Conservation (phyloP, 1,140 invertebrate species). For the Ceratosolen fusciceps region DNA sequence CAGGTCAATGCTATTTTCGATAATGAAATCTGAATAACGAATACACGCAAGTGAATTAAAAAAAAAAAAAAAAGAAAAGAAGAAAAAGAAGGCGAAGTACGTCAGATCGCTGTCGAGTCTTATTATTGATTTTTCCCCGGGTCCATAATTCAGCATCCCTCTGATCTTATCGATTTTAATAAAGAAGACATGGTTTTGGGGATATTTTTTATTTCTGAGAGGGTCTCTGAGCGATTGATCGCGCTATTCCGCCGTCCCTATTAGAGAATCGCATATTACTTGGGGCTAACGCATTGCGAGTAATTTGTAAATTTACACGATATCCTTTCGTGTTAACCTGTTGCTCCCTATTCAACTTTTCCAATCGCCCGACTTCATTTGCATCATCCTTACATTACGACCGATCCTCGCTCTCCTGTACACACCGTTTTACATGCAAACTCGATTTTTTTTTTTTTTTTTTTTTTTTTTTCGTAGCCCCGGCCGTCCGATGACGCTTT, state of each 20-base stretch:
- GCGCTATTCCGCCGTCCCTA: too few relatives aligned
- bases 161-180: constrained; percentile 6
- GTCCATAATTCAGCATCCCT: constrained; percentile 27
- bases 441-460: too few relatives aligned
- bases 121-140: constrained; percentile 29
- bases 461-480: too few relatives aligned
- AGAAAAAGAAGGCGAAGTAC: too few relatives aligned
- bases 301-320: constrained; percentile 20
- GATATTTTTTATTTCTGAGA: too few relatives aligned
- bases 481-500: neutral
- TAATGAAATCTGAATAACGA: constrained; percentile 26
- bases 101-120: too few relatives aligned
- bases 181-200: constrained; percentile 1
- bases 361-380: constrained; percentile 14
- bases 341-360: constrained; percentile 20
- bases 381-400: constrained; percentile 19
- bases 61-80: neutral
- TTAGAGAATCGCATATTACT: too few relatives aligned
- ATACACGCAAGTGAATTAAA: constrained; percentile 11
- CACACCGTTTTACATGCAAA: constrained; percentile 19
- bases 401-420: neutral
- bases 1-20: neutral
- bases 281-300: too few relatives aligned
- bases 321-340: constrained; percentile 10
- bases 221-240: too few relatives aligned